These are phyloP conservation scores for Progne subis DNA, from an alignment of 2,113 vertebrate species.

Conservation along the genomic window DNA sequence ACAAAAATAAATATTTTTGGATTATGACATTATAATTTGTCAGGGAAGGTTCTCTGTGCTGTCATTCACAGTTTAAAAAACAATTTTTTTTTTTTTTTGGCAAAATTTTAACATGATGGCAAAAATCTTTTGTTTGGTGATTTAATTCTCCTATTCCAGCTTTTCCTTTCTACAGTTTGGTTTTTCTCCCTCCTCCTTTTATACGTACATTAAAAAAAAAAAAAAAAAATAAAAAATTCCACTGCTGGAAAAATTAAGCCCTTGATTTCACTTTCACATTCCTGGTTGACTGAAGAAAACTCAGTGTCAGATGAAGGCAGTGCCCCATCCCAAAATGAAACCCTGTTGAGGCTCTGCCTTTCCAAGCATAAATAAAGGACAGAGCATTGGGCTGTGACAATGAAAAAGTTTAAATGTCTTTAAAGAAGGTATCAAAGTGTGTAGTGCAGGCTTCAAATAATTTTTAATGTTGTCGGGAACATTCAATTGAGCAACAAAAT, in stretches of 20 bases:
- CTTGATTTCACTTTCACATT: neutral
- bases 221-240: neutral
- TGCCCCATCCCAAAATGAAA: neutral
- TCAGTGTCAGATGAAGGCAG: neutral
- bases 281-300: neutral
- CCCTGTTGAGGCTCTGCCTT: neutral
- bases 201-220: neutral
- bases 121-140: neutral
- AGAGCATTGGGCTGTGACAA: neutral
- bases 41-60: neutral
- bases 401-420: neutral
- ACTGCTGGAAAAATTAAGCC: neutral
- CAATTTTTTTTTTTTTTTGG: fast-evolving
- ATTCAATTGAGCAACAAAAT: neutral
- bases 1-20: neutral
- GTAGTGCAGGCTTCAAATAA: neutral
- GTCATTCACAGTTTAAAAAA: neutral
- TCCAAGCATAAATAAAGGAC: neutral
- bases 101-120: neutral
- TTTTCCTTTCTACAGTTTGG: neutral
- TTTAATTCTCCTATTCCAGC: neutral
- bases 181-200: neutral
- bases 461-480: neutral
- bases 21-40: neutral
- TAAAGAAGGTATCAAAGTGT: neutral